Conservation (phyloP, 2,888 invertebrate genomes). For the Steinernema hermaphroditum region DNA sequence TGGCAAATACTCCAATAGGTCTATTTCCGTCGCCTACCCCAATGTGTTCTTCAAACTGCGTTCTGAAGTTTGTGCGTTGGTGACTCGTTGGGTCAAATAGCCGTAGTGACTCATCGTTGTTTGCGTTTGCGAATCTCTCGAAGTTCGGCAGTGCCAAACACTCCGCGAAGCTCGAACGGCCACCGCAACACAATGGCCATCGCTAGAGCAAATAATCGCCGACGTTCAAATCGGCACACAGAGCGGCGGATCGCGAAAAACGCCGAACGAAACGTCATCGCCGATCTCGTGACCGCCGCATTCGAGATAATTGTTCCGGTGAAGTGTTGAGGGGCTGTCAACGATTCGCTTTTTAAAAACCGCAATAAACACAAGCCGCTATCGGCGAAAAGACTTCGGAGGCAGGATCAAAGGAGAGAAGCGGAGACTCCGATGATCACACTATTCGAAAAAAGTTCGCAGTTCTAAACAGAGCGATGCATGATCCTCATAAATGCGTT, state of each 20-base stretch:
- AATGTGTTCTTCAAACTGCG: background rate
- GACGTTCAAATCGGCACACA: conserved; percentile 27
- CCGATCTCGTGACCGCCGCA: conserved; percentile 18
- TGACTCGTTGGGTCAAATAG: background rate
- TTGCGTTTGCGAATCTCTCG: background rate
- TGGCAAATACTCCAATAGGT: too few relatives aligned
- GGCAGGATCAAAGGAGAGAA: too few relatives aligned
- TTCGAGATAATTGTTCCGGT: background rate
- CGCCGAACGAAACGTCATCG: conserved; percentile 14
- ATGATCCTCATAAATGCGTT: too few relatives aligned
- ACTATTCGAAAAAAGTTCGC: too few relatives aligned
- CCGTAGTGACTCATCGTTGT: background rate
- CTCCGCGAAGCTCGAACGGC: background rate
- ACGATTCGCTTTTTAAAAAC: too few relatives aligned
- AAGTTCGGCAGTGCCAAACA: conserved; percentile 26
- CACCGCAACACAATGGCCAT: conserved; percentile 27
- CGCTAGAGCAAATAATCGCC: conserved; percentile 22
- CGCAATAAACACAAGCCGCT: too few relatives aligned
- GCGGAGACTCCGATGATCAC: too few relatives aligned
- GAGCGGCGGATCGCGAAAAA: conserved; percentile 16
- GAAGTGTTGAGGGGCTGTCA: too few relatives aligned
- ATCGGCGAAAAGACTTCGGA: too few relatives aligned
- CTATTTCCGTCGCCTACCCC: too few relatives aligned
- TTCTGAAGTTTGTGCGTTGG: background rate
- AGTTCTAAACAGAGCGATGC: too few relatives aligned